Conservation (phyloP, 2,888 invertebrate genomes). For the Polydrusus cervinus region DNA sequence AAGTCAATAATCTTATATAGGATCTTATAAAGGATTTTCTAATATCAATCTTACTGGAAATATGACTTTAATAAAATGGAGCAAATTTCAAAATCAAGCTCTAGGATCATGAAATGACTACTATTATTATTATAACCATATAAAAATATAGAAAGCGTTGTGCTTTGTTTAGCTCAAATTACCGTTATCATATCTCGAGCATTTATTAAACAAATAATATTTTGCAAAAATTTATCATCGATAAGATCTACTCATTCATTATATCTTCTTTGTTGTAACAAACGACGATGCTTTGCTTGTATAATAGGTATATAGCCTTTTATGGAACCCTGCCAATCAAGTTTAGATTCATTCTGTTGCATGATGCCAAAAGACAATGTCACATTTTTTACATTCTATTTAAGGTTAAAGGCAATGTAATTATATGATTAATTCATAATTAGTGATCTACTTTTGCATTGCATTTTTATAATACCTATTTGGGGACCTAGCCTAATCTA, state of each 20-base stretch:
- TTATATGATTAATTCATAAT: constrained; percentile 8
- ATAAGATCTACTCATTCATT: background rate
- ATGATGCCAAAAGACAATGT: constrained; percentile 37
- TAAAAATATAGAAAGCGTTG: too few relatives aligned
- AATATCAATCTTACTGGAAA: too few relatives aligned
- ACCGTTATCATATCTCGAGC: too few relatives aligned
- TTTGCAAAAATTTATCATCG: too few relatives aligned
- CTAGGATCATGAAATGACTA: too few relatives aligned
- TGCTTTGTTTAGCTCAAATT: too few relatives aligned
- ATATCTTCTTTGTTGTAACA: constrained; percentile 20
- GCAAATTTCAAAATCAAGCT: too few relatives aligned
- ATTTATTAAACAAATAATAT: too few relatives aligned
- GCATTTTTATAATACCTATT: background rate
- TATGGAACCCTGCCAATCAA: constrained; percentile 39
- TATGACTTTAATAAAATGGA: too few relatives aligned
- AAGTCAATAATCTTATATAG: too few relatives aligned
- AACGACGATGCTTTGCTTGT: constrained; percentile 25
- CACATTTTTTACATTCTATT: constrained; percentile 41
- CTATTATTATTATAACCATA: too few relatives aligned
- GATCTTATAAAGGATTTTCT: too few relatives aligned
- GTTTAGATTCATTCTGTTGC: constrained; percentile 40
- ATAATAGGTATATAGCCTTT: constrained; percentile 38
- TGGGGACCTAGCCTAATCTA: background rate
- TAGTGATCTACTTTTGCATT: background rate
- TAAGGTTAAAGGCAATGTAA: constrained; percentile 7